A percentile compares a stretch with the other conserved stretches of the same genome.
Conservation (phyloP, 2,888 invertebrate species). For the Aspidiotus rigidus region DNA sequence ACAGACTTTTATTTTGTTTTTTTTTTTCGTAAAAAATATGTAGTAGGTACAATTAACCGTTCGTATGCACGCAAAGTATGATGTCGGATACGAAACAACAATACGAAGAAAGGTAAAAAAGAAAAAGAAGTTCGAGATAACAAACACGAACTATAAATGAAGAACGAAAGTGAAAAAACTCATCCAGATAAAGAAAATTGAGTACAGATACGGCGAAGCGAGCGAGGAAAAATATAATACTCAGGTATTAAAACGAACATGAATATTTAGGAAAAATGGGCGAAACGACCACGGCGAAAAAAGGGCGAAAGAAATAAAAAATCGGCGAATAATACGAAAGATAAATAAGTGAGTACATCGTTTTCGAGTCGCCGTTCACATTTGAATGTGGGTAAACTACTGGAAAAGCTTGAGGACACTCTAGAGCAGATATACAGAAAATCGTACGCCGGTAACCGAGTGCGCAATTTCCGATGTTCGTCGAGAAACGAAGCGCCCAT, state of each 20-base stretch:
- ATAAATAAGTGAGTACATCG: background rate
- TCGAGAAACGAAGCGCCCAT: background rate
- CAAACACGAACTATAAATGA: no score
- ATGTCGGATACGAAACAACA: no score
- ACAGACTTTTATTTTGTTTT: no score
- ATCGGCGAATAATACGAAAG: background rate
- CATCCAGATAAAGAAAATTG: no score
- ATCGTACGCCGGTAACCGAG: conserved; percentile 2
- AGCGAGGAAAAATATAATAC: no score
- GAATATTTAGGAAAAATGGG: background rate
- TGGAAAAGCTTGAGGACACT: conserved; percentile 1
- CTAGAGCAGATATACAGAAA: background rate
- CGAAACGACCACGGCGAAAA: background rate
- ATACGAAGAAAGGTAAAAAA: no score
- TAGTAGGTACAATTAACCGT: no score
- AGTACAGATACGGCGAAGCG: no score
- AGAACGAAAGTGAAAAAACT: no score
- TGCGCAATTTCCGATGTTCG: background rate
- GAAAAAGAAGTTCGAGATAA: no score
- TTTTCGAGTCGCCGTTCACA: conserved; percentile 4
- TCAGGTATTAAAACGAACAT: background rate
- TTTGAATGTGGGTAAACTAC: conserved; percentile 3
- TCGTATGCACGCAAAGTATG: no score
- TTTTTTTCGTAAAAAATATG: no score
- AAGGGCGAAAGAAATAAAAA: background rate